A percentile compares a stretch with the other conserved stretches of the same genome.
phyloP scores from a whole-genome alignment of 2,888 invertebrate genomes.

The Drosophila leonis region DNA sequence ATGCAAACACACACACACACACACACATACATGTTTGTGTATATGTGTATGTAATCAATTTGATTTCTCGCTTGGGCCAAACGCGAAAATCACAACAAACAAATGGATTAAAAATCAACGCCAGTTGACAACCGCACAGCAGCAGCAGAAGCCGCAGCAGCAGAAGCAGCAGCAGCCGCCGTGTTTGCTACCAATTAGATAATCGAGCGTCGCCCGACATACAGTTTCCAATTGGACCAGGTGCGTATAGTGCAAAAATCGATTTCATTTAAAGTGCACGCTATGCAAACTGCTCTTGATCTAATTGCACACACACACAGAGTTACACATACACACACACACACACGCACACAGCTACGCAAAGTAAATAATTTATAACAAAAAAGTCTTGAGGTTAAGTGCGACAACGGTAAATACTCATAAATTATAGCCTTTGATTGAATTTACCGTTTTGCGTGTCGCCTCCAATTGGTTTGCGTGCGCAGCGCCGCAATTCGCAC shows the following conservation, averaged over 20 bases:
- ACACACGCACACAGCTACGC: not conserved
- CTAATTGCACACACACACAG: constrained; percentile 15
- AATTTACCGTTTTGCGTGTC: constrained; percentile 64
- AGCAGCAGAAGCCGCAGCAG: constrained; percentile 10
- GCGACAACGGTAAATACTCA: constrained; percentile 37
- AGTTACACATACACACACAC: not conserved
- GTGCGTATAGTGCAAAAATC: constrained; percentile 49
- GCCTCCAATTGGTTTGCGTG: constrained; percentile 71
- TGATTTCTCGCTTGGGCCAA: constrained; percentile 19
- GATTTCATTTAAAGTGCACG: constrained; percentile 31
- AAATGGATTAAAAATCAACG: constrained; percentile 33
- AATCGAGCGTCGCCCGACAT: constrained; percentile 26
- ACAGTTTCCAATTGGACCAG: constrained; percentile 26
- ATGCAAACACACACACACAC: constrained; percentile 1
- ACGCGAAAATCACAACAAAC: constrained; percentile 51
- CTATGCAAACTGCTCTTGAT: constrained; percentile 26
- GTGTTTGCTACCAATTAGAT: constrained; percentile 41
- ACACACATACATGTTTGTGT: not conserved
- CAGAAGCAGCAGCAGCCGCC: constrained; percentile 8
- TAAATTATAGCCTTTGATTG: constrained; percentile 39
- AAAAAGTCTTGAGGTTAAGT: constrained; percentile 25
- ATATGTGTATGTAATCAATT: constrained; percentile 29
- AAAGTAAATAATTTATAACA: not conserved
- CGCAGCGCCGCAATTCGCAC: constrained; percentile 29
- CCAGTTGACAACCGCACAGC: constrained; percentile 34